Conservation (phyloP, 2,888 invertebrate species). For the Melipona bicolor region DNA sequence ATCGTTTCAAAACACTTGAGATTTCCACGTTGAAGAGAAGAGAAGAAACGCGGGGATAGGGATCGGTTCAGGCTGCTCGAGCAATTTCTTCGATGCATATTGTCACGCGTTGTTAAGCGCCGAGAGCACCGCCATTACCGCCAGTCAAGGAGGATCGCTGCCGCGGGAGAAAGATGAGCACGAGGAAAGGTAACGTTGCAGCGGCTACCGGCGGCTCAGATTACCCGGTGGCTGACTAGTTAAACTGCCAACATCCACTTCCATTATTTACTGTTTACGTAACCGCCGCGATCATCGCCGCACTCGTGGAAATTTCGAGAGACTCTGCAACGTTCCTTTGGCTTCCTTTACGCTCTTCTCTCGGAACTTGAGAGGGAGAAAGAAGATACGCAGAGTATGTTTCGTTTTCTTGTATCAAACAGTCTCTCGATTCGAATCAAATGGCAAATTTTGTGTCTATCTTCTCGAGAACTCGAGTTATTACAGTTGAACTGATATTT, state of each 20-base stretch:
- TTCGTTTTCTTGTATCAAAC: no score
- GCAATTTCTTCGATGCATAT: constrained; percentile 80
- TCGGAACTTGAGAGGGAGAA: not conserved
- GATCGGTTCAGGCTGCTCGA: constrained; percentile 63
- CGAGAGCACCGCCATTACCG: constrained; percentile 78
- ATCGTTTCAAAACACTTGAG: constrained; percentile 26
- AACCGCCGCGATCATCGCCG: constrained; percentile 20
- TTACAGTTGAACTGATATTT: no score
- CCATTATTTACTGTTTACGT: constrained; percentile 57
- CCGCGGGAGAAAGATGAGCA: constrained; percentile 48
- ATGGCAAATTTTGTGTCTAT: no score
- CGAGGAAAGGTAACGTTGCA: constrained; percentile 56
- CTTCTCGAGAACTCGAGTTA: no score
- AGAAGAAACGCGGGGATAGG: no score
- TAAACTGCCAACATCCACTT: constrained; percentile 37
- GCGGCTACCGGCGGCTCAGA: constrained; percentile 45
- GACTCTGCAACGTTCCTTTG: not conserved
- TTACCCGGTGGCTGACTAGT: constrained; percentile 31
- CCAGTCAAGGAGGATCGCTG: constrained; percentile 67
- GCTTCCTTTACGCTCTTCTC: not conserved
- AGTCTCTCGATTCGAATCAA: no score
- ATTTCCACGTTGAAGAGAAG: no score
- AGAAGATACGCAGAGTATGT: not conserved
- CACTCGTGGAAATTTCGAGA: constrained; percentile 23
- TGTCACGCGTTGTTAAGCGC: constrained; percentile 83